Evolutionary conservation across 2,888 invertebrate genomes (phyloP), one percentile per base, ranked within the genome.

Genomic region (Archips crataeganus): DNA sequence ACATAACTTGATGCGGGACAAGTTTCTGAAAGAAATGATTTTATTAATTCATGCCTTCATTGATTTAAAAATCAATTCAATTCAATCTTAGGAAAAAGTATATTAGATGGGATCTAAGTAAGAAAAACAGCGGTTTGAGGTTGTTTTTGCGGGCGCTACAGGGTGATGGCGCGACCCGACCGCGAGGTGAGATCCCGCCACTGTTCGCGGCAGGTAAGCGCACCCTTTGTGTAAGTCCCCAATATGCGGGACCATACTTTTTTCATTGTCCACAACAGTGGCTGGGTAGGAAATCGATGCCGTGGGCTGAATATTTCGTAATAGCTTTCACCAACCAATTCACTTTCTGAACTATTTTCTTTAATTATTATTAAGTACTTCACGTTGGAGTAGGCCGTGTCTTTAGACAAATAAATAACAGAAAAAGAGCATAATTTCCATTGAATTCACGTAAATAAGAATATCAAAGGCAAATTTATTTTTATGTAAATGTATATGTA

Each of bases 251-350:
- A 80, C 79, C 81, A 79, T 82, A 84, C 85, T 86, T 83, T 85
- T 84, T 83, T 83, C 82, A 87, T 87, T 90, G 90, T 87, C 84
- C 86, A 88, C 84, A 87, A 87, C 83, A 83, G 80, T 80, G 76
- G 77, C 77, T 78, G 79, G 85, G 84, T 85, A 85, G 85, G 85
- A 88, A 88, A 90, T 87, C 84, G 86, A 87, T 87, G 87, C 85
- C 85, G 84, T 82, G 85, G 80, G 79, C 81, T 79, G 82, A 86
- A 87, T 87, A 82, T 82, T 78, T 60, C 74, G 71, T 71, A 67
- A 75, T 5, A 39, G 6, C 6, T 4, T 39, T 39, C 6, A 39
- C 39, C 6, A 6, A 39, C 39, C 39, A 6, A 39, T 3, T 4
- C 6, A 39, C 3, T 39, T 4, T 6, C 1, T 39, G 1, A 39